phyloP scores from a whole-genome alignment of 2,113 vertebrate species.

The Gnathonemus longibarbis region DNA sequence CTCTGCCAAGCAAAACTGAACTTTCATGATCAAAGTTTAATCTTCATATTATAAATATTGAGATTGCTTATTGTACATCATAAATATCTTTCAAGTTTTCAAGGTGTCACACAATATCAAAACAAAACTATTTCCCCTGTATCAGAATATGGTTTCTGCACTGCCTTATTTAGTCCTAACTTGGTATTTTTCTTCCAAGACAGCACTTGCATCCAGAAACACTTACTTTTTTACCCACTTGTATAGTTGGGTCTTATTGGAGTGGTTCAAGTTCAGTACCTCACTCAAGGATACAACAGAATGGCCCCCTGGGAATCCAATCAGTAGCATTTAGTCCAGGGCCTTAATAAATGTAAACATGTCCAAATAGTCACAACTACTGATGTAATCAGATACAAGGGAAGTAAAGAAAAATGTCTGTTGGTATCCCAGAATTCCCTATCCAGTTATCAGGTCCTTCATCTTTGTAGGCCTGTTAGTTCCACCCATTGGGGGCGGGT shows the following conservation, averaged over 20 bases:
- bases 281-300: neutral
- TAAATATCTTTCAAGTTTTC: neutral
- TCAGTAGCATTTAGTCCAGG: neutral
- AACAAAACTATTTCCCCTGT: neutral
- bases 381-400: neutral
- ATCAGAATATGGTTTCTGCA: neutral
- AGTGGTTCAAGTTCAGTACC: neutral
- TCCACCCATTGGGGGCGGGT: neutral
- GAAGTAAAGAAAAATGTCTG: neutral
- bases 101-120: neutral
- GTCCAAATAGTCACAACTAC: neutral
- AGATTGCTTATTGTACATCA: neutral
- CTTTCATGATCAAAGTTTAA: neutral
- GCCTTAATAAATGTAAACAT: neutral
- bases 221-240: neutral
- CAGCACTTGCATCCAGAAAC: neutral
- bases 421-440: conserved; percentile 6
- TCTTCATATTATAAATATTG: neutral
- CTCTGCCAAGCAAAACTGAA: neutral
- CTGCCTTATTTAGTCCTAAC: neutral
- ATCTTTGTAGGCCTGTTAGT: neutral
- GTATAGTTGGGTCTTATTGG: neutral
- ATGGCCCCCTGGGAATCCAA: neutral
- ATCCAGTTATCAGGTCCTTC: neutral
- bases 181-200: neutral